A percentile compares a stretch with the other conserved stretches of the same genome.
These are phyloP conservation scores for Exocentrus adspersus DNA, from an alignment of 2,888 invertebrate species.

Conservation along the genomic window DNA sequence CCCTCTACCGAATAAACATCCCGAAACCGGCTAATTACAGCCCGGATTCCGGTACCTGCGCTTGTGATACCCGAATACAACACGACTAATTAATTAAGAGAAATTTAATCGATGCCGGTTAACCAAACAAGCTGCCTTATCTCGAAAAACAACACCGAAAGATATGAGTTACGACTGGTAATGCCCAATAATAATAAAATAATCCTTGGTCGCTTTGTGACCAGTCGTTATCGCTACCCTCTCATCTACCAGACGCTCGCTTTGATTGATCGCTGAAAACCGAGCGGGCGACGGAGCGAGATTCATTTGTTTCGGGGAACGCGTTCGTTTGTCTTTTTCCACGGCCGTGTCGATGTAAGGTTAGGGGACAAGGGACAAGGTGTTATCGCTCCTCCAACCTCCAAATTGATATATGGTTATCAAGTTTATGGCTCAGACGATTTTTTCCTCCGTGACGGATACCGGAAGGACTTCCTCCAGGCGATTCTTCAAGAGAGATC, in stretches of 20 bases:
- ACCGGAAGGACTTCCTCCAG: conserved; percentile 17
- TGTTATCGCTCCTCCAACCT: not conserved
- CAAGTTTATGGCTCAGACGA: too few species aligned
- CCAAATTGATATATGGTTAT: not conserved
- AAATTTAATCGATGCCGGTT: conserved; percentile 16
- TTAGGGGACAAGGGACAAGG: not conserved
- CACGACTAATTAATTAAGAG: conserved; percentile 11
- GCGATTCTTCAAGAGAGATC: conserved; percentile 13
- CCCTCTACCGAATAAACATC: not conserved
- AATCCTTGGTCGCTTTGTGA: not conserved
- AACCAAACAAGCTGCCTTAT: conserved; percentile 12
- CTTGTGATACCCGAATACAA: not conserved
- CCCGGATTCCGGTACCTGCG: not conserved
- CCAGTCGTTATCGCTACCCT: not conserved
- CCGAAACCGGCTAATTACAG: not conserved
- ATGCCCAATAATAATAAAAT: conserved; percentile 7
- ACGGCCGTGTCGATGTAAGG: conserved; percentile 9
- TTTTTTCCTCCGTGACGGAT: too few species aligned
- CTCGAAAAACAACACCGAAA: not conserved
- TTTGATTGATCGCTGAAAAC: conserved; percentile 20
- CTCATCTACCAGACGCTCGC: not conserved
- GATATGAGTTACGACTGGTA: conserved; percentile 3
- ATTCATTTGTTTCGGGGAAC: conserved; percentile 18
- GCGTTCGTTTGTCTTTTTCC: conserved; percentile 14
- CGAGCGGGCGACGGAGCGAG: not conserved